Conservation (phyloP, 2,113 vertebrate genomes). For the Thinocorus orbignyianus region DNA sequence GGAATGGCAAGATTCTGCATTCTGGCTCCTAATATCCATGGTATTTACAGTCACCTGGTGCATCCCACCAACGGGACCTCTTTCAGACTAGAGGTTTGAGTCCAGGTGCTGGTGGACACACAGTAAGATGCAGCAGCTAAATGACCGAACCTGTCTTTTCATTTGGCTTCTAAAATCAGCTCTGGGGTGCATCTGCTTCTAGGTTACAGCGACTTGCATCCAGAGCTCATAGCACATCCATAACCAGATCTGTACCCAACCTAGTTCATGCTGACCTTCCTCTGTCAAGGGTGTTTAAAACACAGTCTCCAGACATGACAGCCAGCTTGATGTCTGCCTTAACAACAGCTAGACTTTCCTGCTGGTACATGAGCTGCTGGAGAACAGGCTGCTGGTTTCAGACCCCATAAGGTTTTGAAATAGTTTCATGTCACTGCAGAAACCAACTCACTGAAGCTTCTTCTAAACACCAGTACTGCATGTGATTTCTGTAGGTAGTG, state of each 20-base stretch:
- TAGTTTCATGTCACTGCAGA: not conserved
- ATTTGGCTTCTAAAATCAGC: not conserved
- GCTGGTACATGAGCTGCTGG: not conserved
- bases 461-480: not conserved
- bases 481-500: not conserved
- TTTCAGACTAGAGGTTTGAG: not conserved
- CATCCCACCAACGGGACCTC: rapidly evolving
- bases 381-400: not conserved
- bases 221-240: rapidly evolving
- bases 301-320: not conserved
- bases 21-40: not conserved
- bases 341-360: not conserved
- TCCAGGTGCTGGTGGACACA: not conserved
- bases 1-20: not conserved
- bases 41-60: not conserved
- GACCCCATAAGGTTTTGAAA: not conserved
- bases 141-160: not conserved
- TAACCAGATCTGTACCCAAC: not conserved
- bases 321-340: not conserved
- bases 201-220: not conserved
- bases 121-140: not conserved
- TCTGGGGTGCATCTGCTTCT: not conserved
- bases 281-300: not conserved
- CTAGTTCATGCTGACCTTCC: not conserved
- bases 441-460: not conserved